phyloP scores from a whole-genome alignment of 2,113 vertebrate genomes.

The Microcebus tavaratra region DNA sequence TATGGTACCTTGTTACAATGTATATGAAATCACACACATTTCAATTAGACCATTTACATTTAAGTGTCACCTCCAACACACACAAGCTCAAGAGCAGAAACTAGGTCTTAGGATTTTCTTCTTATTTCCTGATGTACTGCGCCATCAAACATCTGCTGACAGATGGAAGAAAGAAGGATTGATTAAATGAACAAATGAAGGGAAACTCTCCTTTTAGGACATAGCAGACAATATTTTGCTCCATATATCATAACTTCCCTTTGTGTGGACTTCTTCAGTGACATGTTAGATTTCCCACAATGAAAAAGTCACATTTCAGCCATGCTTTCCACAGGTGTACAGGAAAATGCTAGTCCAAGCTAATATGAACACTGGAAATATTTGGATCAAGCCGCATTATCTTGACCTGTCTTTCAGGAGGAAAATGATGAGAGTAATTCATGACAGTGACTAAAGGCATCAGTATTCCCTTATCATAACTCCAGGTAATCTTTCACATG shows the following conservation, averaged over 20 bases:
- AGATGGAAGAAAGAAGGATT: not conserved
- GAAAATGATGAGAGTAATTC: constrained; percentile 74
- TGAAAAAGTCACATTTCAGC: constrained; percentile 33
- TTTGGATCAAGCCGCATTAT: constrained; percentile 76
- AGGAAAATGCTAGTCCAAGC: constrained; percentile 46
- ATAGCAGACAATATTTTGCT: not conserved
- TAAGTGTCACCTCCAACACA: not conserved
- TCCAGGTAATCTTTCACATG: constrained; percentile 74
- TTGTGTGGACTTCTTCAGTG: not conserved
- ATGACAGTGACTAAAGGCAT: constrained; percentile 78
- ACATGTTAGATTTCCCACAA: constrained; percentile 31
- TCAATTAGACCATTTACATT: not conserved
- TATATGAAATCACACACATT: not conserved
- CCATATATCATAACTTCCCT: not conserved
- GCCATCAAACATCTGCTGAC: not conserved
- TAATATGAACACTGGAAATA: constrained; percentile 49
- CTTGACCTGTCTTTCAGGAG: constrained; percentile 75
- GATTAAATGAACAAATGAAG: not conserved
- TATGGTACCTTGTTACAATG: not conserved
- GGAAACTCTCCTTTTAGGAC: not conserved
- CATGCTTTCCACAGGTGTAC: constrained; percentile 56
- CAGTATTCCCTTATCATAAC: constrained; percentile 81
- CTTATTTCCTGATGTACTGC: not conserved
- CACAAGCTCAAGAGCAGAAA: constrained; percentile 5
- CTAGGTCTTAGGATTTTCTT: not conserved